Conservation (phyloP, 92 coral and sea anemone genomes). For the Epizoanthus scotinus region DNA sequence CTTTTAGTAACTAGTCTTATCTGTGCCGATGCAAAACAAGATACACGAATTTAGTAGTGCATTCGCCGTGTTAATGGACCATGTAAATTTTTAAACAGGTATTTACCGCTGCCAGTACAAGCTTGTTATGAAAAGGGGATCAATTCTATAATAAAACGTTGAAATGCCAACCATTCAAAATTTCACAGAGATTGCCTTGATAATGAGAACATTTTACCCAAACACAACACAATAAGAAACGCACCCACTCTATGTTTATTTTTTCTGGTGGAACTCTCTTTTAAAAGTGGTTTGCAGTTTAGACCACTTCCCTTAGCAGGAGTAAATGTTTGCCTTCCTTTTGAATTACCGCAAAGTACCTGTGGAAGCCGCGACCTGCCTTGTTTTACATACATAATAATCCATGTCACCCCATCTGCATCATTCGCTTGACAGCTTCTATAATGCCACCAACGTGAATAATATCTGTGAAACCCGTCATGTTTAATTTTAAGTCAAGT, state of each 20-base stretch:
- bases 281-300: background rate
- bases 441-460: no score
- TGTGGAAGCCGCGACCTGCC: slow-evolving; percentile 17
- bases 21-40: slow-evolving; percentile 35
- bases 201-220: background rate
- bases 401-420: no score
- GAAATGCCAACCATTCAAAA: background rate
- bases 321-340: background rate
- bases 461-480: no score
- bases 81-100: slow-evolving; percentile 43
- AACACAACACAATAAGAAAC: background rate
- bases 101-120: background rate
- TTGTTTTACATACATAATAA: no score
- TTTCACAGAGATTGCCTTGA: background rate
- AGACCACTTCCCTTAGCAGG: background rate
- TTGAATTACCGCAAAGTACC: slow-evolving; percentile 1
- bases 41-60: slow-evolving; percentile 2
- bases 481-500: no score
- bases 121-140: background rate
- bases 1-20: slow-evolving; percentile 32
- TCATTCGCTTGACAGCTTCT: no score
- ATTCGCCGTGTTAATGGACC: slow-evolving; percentile 20
- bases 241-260: background rate
- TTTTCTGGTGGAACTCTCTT: no score
- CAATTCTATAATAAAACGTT: background rate